Evolutionary conservation across 2,113 vertebrate genomes (phyloP).

Genomic region (Upupa epops): DNA sequence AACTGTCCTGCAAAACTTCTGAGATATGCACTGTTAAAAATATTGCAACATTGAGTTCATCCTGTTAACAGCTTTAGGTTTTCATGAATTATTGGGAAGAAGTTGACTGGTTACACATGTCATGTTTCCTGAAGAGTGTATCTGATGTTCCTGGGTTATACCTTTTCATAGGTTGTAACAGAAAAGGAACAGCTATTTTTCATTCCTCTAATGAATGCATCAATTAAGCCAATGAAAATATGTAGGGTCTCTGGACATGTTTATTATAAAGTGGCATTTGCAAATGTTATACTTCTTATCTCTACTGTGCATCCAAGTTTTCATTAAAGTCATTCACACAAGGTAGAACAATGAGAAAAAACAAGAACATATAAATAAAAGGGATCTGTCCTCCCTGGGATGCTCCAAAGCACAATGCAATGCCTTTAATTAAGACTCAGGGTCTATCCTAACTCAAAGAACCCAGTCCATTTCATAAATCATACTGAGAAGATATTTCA

Average conservation of each 20-base stretch:
- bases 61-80: neutral
- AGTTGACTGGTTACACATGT: neutral
- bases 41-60: rapidly evolving
- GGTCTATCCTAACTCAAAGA: neutral
- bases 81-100: neutral
- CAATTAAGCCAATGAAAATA: neutral
- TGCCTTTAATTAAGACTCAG: neutral
- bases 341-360: neutral
- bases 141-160: neutral
- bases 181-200: neutral
- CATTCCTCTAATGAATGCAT: neutral
- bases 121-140: neutral
- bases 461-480: neutral
- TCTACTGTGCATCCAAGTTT: neutral
- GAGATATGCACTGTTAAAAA: neutral
- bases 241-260: neutral
- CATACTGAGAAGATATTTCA: neutral
- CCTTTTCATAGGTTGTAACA: too few relatives aligned
- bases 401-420: neutral
- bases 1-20: neutral
- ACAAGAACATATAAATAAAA: neutral
- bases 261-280: constrained; percentile 46
- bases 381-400: neutral
- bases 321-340: neutral
- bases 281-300: constrained; percentile 46